Percentiles rank a stretch among this genome's conserved stretches.
Evolutionary conservation across 2,113 vertebrate genomes (phyloP).

Genomic region (Elephas maximus): DNA sequence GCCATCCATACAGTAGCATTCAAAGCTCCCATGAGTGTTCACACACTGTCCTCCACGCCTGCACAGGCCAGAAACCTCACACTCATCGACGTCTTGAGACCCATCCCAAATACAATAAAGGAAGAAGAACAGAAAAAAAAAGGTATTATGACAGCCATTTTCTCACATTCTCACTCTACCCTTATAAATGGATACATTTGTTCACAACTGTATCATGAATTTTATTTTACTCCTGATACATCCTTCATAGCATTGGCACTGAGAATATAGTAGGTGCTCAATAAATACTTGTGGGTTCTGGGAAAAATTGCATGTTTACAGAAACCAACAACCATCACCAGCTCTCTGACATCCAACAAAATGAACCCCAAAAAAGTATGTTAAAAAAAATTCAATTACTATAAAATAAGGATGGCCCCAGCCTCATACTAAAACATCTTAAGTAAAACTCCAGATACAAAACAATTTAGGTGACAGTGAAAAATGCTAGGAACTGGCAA

Average conservation of each 20-base stretch:
- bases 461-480: not conserved
- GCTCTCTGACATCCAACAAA: not conserved
- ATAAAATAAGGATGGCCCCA: not conserved
- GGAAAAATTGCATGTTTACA: not conserved
- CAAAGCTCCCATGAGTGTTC: constrained; percentile 92
- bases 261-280: not conserved
- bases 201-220: not conserved
- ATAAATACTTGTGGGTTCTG: constrained; percentile 26
- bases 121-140: not conserved
- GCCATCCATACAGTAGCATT: constrained; percentile 93
- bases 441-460: not conserved
- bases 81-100: constrained; percentile 93
- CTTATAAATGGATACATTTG: not conserved
- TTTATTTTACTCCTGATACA: constrained; percentile 4
- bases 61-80: constrained; percentile 89
- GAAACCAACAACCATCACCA: not conserved
- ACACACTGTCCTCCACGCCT: constrained; percentile 90
- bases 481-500: not conserved
- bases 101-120: constrained; percentile 7
- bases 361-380: not conserved
- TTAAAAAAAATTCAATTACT: not conserved
- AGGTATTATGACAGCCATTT: not conserved
- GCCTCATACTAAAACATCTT: not conserved
- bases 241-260: not conserved
- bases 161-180: not conserved